These are phyloP conservation scores for Tokudaia tokunoshimensis DNA, from an alignment of 2,797 vertebrate species.

Conservation along the genomic window DNA sequence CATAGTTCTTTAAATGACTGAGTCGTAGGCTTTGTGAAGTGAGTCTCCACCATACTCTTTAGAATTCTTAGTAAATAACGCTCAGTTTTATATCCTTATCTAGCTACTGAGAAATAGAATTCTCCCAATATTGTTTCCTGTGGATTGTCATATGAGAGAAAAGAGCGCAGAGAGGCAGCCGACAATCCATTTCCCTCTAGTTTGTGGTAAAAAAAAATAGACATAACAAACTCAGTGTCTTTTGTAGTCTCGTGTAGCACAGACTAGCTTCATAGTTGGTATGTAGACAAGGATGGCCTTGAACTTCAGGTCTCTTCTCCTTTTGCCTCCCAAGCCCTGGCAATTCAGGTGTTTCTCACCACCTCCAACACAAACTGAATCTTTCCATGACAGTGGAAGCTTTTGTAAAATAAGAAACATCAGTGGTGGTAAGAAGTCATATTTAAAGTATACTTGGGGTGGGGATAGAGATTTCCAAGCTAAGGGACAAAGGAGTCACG, in stretches of 20 bases:
- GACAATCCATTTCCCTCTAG: neutral
- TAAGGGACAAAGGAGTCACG: neutral
- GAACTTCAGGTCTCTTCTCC: neutral
- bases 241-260: neutral
- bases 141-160: neutral
- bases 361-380: neutral
- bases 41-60: neutral
- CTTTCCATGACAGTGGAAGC: neutral
- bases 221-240: neutral
- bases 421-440: neutral
- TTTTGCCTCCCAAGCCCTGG: neutral
- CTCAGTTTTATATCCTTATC: neutral
- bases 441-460: neutral
- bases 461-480: neutral
- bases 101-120: neutral
- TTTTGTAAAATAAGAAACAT: slow-evolving; percentile 31
- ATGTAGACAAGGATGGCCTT: neutral
- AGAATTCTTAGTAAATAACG: neutral
- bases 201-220: slow-evolving; percentile 47
- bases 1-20: neutral
- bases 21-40: neutral
- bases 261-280: neutral
- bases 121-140: neutral
- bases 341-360: neutral
- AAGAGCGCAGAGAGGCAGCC: neutral